Conservation (phyloP, 2,888 invertebrate species). For the Pseudolycoriella hygida region DNA sequence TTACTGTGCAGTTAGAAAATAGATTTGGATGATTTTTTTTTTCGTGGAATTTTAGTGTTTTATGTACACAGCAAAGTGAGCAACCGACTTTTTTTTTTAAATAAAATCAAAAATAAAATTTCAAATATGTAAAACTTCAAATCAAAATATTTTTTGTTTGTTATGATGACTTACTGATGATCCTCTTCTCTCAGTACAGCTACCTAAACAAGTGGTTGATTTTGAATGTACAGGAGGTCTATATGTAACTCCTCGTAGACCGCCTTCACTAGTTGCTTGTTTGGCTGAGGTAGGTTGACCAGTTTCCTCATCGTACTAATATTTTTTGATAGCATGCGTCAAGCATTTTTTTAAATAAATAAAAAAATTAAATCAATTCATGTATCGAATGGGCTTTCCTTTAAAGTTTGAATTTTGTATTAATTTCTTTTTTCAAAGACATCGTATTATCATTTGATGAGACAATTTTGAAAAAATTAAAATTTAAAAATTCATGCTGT, state of each 20-base stretch:
- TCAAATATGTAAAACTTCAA: no score
- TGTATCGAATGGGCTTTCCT: not conserved
- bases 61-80: no score
- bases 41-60: no score
- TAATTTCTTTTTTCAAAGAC: not conserved
- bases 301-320: slow-evolving; percentile 30
- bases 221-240: slow-evolving; percentile 33
- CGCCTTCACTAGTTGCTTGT: slow-evolving; percentile 32
- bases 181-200: slow-evolving; percentile 54
- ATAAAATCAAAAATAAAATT: no score
- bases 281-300: slow-evolving; percentile 34
- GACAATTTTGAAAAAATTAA: no score
- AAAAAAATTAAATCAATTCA: slow-evolving; percentile 3
- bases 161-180: slow-evolving; percentile 50
- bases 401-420: not conserved
- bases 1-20: no score
- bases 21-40: no score
- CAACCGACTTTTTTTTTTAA: no score
- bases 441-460: no score
- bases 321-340: slow-evolving; percentile 1
- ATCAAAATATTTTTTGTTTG: slow-evolving; percentile 4
- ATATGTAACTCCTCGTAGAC: slow-evolving; percentile 41
- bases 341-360: not conserved
- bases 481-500: no score
- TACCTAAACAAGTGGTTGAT: slow-evolving; percentile 49